Conservation (phyloP, 2,888 invertebrate species). For the Stenodema calcarata region DNA sequence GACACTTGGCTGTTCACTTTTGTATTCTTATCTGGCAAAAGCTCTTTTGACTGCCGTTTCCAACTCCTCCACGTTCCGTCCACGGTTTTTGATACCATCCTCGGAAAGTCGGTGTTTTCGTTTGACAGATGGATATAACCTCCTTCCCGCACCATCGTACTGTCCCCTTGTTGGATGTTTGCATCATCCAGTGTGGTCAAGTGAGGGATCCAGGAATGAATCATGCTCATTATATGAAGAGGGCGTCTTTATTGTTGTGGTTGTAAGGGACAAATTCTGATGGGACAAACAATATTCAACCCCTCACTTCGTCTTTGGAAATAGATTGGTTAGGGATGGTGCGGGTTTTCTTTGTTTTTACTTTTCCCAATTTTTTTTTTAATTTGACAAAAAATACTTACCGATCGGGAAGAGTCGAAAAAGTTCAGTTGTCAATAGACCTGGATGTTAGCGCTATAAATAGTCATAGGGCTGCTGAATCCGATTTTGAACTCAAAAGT, state of each 20-base stretch:
- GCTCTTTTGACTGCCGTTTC: background rate
- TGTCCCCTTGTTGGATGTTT: no score
- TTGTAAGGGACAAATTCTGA: background rate
- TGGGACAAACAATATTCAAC: no score
- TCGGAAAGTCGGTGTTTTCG: background rate
- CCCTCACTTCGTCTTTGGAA: no score
- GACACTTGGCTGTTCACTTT: slow-evolving; percentile 8
- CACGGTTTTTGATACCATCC: background rate
- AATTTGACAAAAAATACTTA: no score
- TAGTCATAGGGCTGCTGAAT: no score
- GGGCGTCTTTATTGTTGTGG: background rate
- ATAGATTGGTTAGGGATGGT: no score
- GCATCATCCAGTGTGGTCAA: background rate
- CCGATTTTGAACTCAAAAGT: no score
- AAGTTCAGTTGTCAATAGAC: no score
- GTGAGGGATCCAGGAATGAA: background rate
- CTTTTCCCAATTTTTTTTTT: no score
- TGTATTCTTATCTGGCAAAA: slow-evolving; percentile 2
- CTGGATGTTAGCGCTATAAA: no score
- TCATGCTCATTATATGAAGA: background rate
- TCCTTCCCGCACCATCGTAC: background rate
- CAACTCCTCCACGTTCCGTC: background rate
- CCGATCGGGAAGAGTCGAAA: no score
- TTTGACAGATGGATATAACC: background rate
- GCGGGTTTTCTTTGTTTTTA: no score